Evolutionary conservation across 2,888 invertebrate genomes (phyloP), one percentile per base, ranked within the genome.

Genomic region (Polydrusus tereticollis): DNA sequence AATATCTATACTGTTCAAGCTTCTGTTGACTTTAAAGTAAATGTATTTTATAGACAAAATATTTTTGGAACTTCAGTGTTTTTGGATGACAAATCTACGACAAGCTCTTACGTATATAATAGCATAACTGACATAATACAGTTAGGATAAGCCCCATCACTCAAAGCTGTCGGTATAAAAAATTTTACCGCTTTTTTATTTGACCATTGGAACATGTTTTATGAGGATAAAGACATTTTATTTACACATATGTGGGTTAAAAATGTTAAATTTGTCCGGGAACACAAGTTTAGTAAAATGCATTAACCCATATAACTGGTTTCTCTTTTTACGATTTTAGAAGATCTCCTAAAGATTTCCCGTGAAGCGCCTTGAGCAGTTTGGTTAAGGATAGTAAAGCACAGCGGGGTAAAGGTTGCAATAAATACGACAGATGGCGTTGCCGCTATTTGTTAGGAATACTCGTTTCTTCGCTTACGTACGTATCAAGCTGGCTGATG

Each of bases 381-480:
- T 47, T 67, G 47, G 59, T 59, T 41, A 12, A 45, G 47, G 36
- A 67, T 58, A 67, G 67, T 67, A 67, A 67, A 67, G 67, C 67
- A 70, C 58, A 70, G 69, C 64, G 50, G 72, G 60, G 68, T 59
- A 65, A 63, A 60, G 68, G 69, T 73, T 73, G 65, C 65, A 69
- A 69, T 68, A 65, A 73, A 73, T 66, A 69, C 65, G 59, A 50
- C 73, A 73, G 73, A 73, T 73, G 73, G 73, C 73, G 65, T 60
- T 69, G 57, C 69, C 69, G 33, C 69, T 70, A 70, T 70, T 70
- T 70, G 69, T 70, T 70, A 64, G 57, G 47, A 55, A 45, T 58
- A 47, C 69, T 70, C 69, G 69, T 70, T 70, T 64, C 45, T 55
- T 67, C 59, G 20, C 55, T 57, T 66, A 65, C 41, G 8, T 41